Evolutionary conservation across 2,113 vertebrate genomes (phyloP), one percentile per base, ranked within the genome.

Genomic region (Osmerus eperlanus): DNA sequence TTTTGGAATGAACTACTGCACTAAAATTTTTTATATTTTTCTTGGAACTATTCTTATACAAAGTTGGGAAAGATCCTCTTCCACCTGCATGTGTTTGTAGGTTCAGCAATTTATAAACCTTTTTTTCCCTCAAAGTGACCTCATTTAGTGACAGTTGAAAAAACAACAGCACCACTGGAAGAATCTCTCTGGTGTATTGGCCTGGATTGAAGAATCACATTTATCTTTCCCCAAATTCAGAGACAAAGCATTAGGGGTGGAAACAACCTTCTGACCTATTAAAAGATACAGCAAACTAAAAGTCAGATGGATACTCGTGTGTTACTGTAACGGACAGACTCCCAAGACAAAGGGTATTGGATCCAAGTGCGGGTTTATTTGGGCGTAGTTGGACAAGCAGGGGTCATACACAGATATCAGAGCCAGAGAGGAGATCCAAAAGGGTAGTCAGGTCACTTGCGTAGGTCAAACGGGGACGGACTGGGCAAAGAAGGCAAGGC

Each of bases 151-250:
- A 67, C 69, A 64, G 54, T 69, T 36, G 55, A 69, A 68, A 68
- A 69, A 69, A 53, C 64, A 58, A 62, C 41, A 62, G 60, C 85
- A 81, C 83, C 79, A 71, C 13, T 53, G 82, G 66, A 62, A 72
- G 64, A 29, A 60, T 36, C 53, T 84, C 78, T 21, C 78, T 21
- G 64, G 74, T 71, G 8, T 16, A 65, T 77, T 86, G 87, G 79
- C 84, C 87, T 86, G 79, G 74, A 87, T 79, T 55, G 41, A 68
- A 75, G 81, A 83, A 76, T 86, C 79, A 71, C 78, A 86, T 89
- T 77, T 69, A 87, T 88, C 83, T 83, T 84, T 67, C 73, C 78
- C 82, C 85, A 78, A 36, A 88, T 87, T 25, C 70, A 67, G 56
- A 64, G 7, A 62, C 47, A 67, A 28, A 65, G 29, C 63, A 41